Conservation (phyloP, 2,113 vertebrate genomes). For the Equus quagga region DNA sequence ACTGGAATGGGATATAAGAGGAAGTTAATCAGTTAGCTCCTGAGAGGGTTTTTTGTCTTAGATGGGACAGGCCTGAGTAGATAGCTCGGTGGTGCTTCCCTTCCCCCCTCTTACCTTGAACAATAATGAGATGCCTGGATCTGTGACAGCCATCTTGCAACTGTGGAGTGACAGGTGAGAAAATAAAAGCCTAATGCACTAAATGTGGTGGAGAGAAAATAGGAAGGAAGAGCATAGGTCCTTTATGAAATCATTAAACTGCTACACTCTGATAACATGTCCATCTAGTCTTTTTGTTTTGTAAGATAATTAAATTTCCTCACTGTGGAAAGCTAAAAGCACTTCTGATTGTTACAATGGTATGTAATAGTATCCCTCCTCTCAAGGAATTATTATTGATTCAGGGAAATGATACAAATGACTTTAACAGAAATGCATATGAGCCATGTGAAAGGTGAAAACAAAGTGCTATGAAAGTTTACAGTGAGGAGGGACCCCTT, state of each 20-base stretch:
- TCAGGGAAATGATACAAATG: background rate
- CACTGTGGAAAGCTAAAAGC: conserved; percentile 4
- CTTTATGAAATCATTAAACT: conserved; percentile 54
- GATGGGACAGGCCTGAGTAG: background rate
- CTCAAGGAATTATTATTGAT: conserved; percentile 46
- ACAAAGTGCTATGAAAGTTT: background rate
- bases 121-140: conserved; percentile 63
- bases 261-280: background rate
- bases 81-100: background rate
- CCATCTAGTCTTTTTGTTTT: conserved; percentile 13
- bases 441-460: conserved; percentile 13
- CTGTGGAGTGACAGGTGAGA: background rate
- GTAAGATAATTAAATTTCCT: conserved; percentile 23
- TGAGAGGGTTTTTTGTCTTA: background rate
- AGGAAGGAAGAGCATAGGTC: background rate
- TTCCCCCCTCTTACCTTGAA: background rate
- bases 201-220: background rate
- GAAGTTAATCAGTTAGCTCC: background rate
- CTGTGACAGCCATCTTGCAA: conserved; percentile 3
- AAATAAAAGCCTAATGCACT: conserved; percentile 48
- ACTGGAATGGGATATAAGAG: background rate
- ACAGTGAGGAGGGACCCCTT: background rate
- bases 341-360: background rate
- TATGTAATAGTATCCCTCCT: background rate
- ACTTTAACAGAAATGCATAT: conserved; percentile 19